Evolutionary conservation across 1,140 invertebrate species (phyloP).

Genomic region (Lethrus apterus): DNA sequence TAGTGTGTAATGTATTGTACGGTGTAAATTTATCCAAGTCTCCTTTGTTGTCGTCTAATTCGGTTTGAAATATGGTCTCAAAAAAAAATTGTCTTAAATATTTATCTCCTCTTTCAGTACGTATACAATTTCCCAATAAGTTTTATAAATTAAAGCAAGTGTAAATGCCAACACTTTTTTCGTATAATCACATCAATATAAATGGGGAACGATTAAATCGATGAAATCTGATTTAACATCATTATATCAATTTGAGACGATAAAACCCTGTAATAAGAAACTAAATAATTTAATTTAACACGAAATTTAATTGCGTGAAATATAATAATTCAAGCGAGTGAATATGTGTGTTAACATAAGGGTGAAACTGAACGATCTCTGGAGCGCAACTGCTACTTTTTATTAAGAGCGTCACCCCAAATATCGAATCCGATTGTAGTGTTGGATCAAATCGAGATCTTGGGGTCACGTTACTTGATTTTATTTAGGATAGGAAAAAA

Average conservation of each 20-base stretch:
- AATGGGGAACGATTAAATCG: too few relatives aligned
- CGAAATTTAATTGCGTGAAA: constrained; percentile 36
- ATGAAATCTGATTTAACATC: constrained; percentile 3
- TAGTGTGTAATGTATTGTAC: too few relatives aligned
- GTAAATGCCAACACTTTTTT: too few relatives aligned
- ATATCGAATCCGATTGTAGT: constrained; percentile 28
- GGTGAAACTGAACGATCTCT: constrained; percentile 22
- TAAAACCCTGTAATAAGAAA: constrained; percentile 27
- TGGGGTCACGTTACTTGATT: constrained; percentile 33
- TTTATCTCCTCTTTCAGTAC: too few relatives aligned
- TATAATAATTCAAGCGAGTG: constrained; percentile 28
- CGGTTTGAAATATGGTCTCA: too few relatives aligned
- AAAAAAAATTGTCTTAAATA: too few relatives aligned
- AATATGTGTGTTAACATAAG: constrained; percentile 25
- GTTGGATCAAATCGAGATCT: constrained; percentile 22
- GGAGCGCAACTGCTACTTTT: constrained; percentile 34
- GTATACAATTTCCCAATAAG: too few relatives aligned
- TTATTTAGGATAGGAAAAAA: constrained; percentile 34
- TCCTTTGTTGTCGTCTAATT: too few relatives aligned
- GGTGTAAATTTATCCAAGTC: too few relatives aligned
- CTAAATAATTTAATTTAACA: constrained; percentile 30
- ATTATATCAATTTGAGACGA: constrained; percentile 23
- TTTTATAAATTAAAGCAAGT: too few relatives aligned
- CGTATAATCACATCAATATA: too few relatives aligned
- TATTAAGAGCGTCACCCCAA: constrained; percentile 35